These are phyloP conservation scores for Rynchops niger DNA, from an alignment of 2,113 vertebrate species.

Conservation along the genomic window DNA sequence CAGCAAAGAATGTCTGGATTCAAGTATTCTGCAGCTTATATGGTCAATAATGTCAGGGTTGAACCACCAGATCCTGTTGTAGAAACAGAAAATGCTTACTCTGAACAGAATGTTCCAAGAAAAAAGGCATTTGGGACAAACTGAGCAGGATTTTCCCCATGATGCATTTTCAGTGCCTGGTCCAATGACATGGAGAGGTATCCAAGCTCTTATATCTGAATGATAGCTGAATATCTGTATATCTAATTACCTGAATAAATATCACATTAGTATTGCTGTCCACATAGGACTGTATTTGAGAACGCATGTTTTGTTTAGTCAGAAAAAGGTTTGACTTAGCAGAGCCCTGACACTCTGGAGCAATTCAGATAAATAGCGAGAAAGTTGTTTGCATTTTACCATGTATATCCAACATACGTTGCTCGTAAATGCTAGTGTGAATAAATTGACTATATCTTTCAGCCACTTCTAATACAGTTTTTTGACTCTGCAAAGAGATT, in stretches of 20 bases:
- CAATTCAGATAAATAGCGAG: neutral
- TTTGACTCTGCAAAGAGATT: neutral
- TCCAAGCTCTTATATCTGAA: neutral
- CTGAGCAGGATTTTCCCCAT: neutral
- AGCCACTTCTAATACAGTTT: neutral
- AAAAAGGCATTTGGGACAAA: neutral
- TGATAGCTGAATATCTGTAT: neutral
- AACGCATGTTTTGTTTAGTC: neutral
- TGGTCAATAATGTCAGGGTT: neutral
- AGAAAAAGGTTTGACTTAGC: fast-evolving
- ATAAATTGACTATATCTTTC: neutral
- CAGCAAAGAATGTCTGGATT: neutral
- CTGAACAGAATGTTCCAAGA: neutral
- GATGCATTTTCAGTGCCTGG: neutral
- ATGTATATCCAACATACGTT: neutral
- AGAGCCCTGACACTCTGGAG: neutral
- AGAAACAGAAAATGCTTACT: neutral
- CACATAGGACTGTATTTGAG: neutral
- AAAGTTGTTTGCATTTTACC: neutral
- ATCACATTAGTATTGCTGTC: neutral
- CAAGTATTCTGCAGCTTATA: neutral
- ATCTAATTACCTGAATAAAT: neutral
- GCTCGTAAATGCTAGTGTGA: neutral
- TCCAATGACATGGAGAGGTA: neutral
- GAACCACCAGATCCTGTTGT: neutral